A percentile compares a stretch with the other conserved stretches of the same genome.
Evolutionary conservation across 1,140 invertebrate genomes (phyloP).

Genomic region (Meloidogyne floridensis): DNA sequence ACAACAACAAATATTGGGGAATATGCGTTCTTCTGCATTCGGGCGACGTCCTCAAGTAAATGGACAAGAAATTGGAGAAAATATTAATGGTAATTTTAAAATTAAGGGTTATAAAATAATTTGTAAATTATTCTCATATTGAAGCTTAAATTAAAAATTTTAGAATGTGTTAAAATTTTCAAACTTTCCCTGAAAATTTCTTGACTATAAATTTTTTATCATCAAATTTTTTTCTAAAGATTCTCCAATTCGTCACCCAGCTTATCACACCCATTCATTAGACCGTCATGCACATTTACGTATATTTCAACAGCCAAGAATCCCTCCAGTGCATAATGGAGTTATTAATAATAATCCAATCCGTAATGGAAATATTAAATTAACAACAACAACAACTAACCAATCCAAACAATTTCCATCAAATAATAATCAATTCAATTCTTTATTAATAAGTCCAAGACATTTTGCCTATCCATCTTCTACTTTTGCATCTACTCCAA

Average conservation of each 20-base stretch:
- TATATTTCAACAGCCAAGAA: slow-evolving; percentile 27
- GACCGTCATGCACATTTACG: slow-evolving; percentile 40
- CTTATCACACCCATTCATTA: slow-evolving; percentile 42
- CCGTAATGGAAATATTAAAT: neutral
- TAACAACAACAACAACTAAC: slow-evolving; percentile 7
- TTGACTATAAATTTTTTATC: too few species aligned
- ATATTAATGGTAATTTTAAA: neutral
- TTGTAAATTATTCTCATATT: too few species aligned
- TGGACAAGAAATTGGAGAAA: neutral
- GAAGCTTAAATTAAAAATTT: too few species aligned
- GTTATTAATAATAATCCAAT: neutral
- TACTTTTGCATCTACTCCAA: slow-evolving; percentile 20
- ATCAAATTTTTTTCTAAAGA: neutral
- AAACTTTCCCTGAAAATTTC: too few species aligned
- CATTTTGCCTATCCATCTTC: slow-evolving; percentile 19
- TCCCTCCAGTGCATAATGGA: neutral
- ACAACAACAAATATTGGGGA: neutral
- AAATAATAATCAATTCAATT: slow-evolving; percentile 18
- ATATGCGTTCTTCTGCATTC: slow-evolving; percentile 1
- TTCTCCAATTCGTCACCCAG: slow-evolving; percentile 23
- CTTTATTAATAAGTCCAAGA: slow-evolving; percentile 25
- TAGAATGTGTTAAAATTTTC: too few species aligned
- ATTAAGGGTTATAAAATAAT: too few species aligned
- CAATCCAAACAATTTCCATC: neutral
- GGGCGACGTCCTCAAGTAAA: neutral